Conservation (phyloP, 92 coral and sea anemone genomes). For the Phenganax stokvisi region DNA sequence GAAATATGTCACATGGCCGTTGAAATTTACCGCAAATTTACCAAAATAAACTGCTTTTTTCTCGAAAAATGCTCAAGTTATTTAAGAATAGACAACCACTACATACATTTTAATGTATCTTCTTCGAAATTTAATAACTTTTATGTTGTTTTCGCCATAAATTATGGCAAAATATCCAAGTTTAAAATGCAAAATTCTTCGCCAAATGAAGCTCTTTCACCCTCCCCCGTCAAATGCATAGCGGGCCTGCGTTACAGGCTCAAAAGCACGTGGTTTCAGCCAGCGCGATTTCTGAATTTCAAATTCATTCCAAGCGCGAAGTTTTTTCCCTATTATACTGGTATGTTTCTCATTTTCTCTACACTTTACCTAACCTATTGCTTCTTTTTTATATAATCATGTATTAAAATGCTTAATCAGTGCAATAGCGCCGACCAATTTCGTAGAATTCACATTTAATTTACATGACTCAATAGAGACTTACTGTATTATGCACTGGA, state of each 20-base stretch:
- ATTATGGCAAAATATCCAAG: too few relatives aligned
- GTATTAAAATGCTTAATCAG: neutral
- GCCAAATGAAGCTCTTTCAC: neutral
- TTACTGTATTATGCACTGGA: neutral
- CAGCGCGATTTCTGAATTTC: constrained; percentile 36
- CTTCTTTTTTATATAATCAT: neutral
- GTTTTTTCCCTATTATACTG: neutral
- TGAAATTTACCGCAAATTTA: too few relatives aligned
- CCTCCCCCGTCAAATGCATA: neutral
- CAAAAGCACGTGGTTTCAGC: neutral
- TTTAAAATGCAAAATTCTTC: too few relatives aligned
- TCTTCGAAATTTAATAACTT: too few relatives aligned
- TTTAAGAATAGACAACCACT: too few relatives aligned
- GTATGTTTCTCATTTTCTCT: neutral
- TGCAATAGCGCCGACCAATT: neutral
- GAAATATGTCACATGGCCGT: too few relatives aligned
- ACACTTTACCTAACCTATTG: neutral
- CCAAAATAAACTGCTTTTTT: too few relatives aligned
- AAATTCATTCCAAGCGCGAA: neutral
- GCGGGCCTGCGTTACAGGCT: constrained; percentile 16
- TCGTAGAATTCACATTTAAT: neutral
- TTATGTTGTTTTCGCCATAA: too few relatives aligned
- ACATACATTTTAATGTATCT: too few relatives aligned
- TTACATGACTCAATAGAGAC: neutral
- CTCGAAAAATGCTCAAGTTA: too few relatives aligned